Conservation (phyloP, 2,888 invertebrate species). For the Serripes groenlandicus region DNA sequence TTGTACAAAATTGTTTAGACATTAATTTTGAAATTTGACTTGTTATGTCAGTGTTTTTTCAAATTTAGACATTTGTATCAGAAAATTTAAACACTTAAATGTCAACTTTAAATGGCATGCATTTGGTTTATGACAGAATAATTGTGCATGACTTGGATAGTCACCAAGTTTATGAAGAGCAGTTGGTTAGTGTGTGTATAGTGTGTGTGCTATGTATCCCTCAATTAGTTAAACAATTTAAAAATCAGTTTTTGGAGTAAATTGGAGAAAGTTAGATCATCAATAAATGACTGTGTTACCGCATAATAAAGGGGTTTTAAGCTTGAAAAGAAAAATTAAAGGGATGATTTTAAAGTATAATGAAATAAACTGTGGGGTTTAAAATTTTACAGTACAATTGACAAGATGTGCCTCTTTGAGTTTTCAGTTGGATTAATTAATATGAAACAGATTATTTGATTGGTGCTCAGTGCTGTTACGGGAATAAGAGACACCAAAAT, state of each 20-base stretch:
- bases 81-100: neutral
- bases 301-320: too few relatives aligned
- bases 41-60: neutral
- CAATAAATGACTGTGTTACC: too few relatives aligned
- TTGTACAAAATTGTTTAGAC: neutral
- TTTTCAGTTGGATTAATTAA: too few relatives aligned
- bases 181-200: neutral
- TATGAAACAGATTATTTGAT: neutral
- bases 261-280: too few relatives aligned
- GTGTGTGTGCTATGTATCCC: too few relatives aligned
- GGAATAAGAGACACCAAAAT: neutral
- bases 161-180: neutral
- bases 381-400: too few relatives aligned
- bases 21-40: neutral
- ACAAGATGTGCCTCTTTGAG: too few relatives aligned
- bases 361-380: too few relatives aligned
- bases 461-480: neutral
- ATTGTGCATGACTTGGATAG: conserved; percentile 1
- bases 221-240: too few relatives aligned
- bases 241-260: too few relatives aligned
- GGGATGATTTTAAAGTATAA: too few relatives aligned
- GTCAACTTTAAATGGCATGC: conserved; percentile 14
- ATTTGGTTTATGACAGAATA: conserved; percentile 7
- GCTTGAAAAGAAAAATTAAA: too few relatives aligned
- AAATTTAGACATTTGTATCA: neutral